Evolutionary conservation across 2,888 invertebrate species (phyloP).

Genomic region (Noctua janthina): DNA sequence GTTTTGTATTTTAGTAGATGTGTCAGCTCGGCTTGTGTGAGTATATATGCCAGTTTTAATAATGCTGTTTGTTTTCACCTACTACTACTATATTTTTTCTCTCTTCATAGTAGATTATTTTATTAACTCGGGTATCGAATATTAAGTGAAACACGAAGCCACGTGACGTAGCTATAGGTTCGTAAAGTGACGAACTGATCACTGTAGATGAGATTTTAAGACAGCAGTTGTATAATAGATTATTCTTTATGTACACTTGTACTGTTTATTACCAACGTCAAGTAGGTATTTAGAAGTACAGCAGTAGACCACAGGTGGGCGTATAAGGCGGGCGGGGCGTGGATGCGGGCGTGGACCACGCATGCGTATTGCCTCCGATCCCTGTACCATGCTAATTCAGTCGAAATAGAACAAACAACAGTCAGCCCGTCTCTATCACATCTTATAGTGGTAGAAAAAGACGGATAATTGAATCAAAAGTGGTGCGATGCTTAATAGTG

Average conservation of each 20-base stretch:
- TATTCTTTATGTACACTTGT: background rate
- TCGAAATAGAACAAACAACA: constrained; percentile 75
- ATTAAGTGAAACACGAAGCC: constrained; percentile 12
- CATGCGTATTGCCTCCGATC: constrained; percentile 81
- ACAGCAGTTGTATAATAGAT: constrained; percentile 2
- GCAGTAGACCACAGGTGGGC: constrained; percentile 87
- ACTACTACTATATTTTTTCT: constrained; percentile 60
- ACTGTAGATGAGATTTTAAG: constrained; percentile 3
- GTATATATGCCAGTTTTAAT: constrained; percentile 83
- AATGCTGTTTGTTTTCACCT: constrained; percentile 74
- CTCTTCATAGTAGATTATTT: constrained; percentile 51
- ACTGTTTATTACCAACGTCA: constrained; percentile 38
- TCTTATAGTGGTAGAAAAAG: constrained; percentile 81
- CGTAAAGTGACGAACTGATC: constrained; percentile 17
- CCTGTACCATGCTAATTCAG: constrained; percentile 73
- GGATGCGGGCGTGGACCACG: constrained; percentile 83
- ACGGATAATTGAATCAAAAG: constrained; percentile 76
- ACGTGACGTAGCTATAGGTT: constrained; percentile 19
- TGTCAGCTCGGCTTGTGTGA: constrained; percentile 84
- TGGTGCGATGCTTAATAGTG: constrained; percentile 74
- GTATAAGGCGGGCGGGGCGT: constrained; percentile 85
- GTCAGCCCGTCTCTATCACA: constrained; percentile 82
- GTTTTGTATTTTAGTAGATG: constrained; percentile 83
- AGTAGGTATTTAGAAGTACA: constrained; percentile 79
- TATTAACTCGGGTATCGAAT: constrained; percentile 52